Evolutionary conservation across 2,113 vertebrate species (phyloP), one percentile per base, ranked within the genome.

Genomic region (Burhinus bistriatus): DNA sequence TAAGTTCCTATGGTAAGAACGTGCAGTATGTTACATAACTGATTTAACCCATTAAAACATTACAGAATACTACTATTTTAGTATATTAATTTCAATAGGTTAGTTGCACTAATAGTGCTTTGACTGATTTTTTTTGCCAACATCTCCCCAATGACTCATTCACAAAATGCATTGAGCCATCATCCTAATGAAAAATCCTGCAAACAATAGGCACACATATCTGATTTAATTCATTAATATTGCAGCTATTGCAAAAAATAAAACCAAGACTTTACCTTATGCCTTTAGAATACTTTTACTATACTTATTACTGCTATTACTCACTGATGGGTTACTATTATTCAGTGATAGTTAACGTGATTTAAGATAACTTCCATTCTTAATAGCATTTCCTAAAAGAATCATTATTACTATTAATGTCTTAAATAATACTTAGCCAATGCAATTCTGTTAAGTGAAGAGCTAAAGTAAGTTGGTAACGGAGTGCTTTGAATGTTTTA

Each of bases 371-470:
- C 49, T 90, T 95, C 66, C 32, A 72, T 88, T 87, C 70, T 88
- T 93, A 90, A 87, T 34, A 88, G 45, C 40, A 83, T 89, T 83
- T 95, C 80, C 94, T 97, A 86, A 82, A 97, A 96, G 77, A 89
- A 79, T n/a, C 44, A 49, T 87, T 72, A 94, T 87, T 88, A 54
- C 64, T 87, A 79, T 89, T 95, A 80, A 92, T 78, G 68, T 62
- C 80, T 96, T 85, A 87, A 96, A 94, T 79, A 96, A 92, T 87
- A 70, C 57, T 97, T 81, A 87, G 57, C 13, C 66, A 93, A 51
- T 85, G 42, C 49, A 58, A 30, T 83, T 93, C 70, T 82, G 22
- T 89, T 83, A 91, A 83, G 44, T 79, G 85, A 91, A 62, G 38
- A 57, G 38, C 45, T 90, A 19, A 95, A 79, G 20, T 45, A 59